Conservation (phyloP, 2,113 vertebrate genomes). For the Opisthocomus hoazin region DNA sequence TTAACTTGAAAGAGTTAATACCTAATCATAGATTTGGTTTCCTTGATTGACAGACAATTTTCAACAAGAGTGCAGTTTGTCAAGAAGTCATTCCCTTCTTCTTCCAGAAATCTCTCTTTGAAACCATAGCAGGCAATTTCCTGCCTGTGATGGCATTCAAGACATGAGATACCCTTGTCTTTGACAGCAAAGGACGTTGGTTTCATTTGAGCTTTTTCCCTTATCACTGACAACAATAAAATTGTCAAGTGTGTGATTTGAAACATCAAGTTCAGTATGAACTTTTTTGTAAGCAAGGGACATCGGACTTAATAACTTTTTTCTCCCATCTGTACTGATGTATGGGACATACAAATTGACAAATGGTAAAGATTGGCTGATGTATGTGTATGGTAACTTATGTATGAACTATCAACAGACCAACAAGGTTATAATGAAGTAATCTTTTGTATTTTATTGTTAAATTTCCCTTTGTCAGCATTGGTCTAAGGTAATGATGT, state of each 20-base stretch:
- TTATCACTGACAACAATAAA: conserved; percentile 73
- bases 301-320: conserved; percentile 34
- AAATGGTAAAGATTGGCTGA: conserved; percentile 24
- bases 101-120: conserved; percentile 63
- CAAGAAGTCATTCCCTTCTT: conserved; percentile 59
- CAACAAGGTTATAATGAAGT: conserved; percentile 16
- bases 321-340: conserved; percentile 19
- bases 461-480: conserved; percentile 10
- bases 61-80: conserved; percentile 58
- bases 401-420: neutral
- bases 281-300: conserved; percentile 58
- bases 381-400: neutral
- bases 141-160: conserved; percentile 58
- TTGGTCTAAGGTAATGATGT: neutral
- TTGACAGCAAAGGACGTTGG: conserved; percentile 69
- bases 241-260: conserved; percentile 71
- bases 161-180: conserved; percentile 70
- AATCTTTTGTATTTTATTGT: neutral
- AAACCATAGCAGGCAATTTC: conserved; percentile 68
- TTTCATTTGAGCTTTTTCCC: conserved; percentile 63
- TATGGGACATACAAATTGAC: neutral
- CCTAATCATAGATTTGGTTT: conserved; percentile 56
- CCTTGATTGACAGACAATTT: conserved; percentile 70
- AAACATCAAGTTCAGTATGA: conserved; percentile 63
- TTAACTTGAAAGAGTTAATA: conserved; percentile 42